These are phyloP conservation scores for Spinibarbus caldwelli DNA, from an alignment of 2,797 vertebrate genomes.

Conservation along the genomic window DNA sequence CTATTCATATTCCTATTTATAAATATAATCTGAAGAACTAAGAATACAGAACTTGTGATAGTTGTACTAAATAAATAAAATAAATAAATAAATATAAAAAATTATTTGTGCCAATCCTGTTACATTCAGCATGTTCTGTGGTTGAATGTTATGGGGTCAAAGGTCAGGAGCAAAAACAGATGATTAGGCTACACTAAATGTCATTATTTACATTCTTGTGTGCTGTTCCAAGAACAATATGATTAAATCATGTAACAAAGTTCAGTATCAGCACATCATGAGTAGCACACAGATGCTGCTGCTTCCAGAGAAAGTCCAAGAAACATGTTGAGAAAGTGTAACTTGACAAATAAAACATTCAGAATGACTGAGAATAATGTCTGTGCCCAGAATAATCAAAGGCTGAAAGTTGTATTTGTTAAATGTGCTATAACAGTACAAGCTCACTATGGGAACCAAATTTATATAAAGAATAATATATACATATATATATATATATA, in stretches of 20 bases:
- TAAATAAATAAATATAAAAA: not conserved
- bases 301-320: not conserved
- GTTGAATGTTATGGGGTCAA: not conserved
- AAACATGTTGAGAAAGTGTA: not conserved
- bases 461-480: not conserved
- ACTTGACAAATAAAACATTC: not conserved
- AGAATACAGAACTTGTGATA: not conserved
- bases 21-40: not conserved
- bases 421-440: not conserved
- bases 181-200: not conserved
- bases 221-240: not conserved
- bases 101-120: not conserved
- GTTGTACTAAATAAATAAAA: too few species aligned
- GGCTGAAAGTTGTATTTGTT: not conserved
- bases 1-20: too few species aligned
- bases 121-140: not conserved
- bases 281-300: not conserved
- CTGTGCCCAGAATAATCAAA: not conserved
- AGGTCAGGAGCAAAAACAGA: not conserved
- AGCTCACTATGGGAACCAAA: not conserved
- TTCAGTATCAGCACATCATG: not conserved
- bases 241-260: conserved; percentile 15
- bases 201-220: not conserved
- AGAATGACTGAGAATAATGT: not conserved
- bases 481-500: not conserved